A percentile compares a stretch with the other conserved stretches of the same genome.
Conservation (phyloP, 2,888 invertebrate species). For the Plebejus melissa region DNA sequence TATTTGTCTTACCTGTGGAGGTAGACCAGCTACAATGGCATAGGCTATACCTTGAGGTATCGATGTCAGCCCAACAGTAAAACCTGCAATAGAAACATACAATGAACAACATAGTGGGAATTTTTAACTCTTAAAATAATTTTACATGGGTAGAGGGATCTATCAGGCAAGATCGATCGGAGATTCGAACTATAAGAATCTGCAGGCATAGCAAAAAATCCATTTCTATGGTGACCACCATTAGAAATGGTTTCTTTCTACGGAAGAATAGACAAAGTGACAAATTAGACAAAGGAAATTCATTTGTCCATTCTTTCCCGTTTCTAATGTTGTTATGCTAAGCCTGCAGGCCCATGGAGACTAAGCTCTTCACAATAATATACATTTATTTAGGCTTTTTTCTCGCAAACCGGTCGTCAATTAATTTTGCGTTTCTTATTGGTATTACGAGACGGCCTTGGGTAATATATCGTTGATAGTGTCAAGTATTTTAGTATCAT, state of each 20-base stretch:
- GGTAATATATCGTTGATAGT: background rate
- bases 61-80: slow-evolving; percentile 89
- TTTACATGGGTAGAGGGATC: background rate
- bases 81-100: slow-evolving; percentile 53
- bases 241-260: too few relatives aligned
- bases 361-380: too few relatives aligned
- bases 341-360: too few relatives aligned
- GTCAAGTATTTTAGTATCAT: background rate
- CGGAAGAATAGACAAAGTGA: too few relatives aligned
- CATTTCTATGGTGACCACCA: too few relatives aligned
- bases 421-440: background rate
- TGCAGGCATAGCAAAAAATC: too few relatives aligned
- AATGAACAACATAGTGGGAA: background rate
- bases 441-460: background rate
- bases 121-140: too few relatives aligned
- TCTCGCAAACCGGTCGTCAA: background rate
- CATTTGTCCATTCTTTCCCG: too few relatives aligned
- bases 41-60: slow-evolving; percentile 93
- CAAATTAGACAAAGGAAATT: too few relatives aligned
- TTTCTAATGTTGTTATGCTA: too few relatives aligned
- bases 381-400: background rate
- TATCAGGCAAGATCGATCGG: too few relatives aligned
- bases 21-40: slow-evolving; percentile 87
- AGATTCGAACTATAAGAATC: too few relatives aligned
- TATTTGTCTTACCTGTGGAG: slow-evolving; percentile 82